Conservation (phyloP, 92 coral and sea anemone genomes). For the Siderastrea radians region DNA sequence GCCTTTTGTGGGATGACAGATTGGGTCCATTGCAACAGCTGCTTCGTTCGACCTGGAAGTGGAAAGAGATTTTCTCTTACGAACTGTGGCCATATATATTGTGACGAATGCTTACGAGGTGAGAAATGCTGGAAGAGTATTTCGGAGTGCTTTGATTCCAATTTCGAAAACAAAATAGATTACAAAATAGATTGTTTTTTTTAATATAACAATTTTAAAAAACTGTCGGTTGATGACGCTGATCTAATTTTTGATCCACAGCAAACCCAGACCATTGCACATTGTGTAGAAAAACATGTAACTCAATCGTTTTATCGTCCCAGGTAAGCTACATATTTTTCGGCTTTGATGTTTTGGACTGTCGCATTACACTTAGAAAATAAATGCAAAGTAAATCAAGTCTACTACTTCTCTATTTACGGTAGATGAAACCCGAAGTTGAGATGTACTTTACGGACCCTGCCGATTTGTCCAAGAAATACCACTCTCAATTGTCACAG, state of each 20-base stretch:
- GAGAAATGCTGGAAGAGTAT: neutral
- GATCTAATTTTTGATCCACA: constrained; percentile 4
- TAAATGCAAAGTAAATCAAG: neutral
- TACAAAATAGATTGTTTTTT: no score
- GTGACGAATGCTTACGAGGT: constrained; percentile 95
- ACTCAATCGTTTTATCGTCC: constrained; percentile 76
- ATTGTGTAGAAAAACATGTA: constrained; percentile 86
- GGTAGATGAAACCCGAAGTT: constrained; percentile 96
- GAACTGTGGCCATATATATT: constrained; percentile 97
- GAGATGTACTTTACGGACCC: constrained; percentile 93
- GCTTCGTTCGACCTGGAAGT: constrained; percentile 88
- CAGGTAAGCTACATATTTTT: constrained; percentile 4
- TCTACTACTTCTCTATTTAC: neutral
- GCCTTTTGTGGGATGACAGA: constrained; percentile 69
- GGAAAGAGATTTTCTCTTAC: constrained; percentile 88
- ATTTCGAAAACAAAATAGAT: neutral
- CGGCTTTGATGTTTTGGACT: neutral
- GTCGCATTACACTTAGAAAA: neutral
- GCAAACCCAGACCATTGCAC: constrained; percentile 84
- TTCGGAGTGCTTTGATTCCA: neutral
- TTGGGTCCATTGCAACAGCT: constrained; percentile 98
- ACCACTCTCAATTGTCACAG: constrained; percentile 86
- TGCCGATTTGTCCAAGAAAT: constrained; percentile 84
- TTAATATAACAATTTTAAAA: no score
- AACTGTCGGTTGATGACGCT: neutral